A percentile compares a stretch with the other conserved stretches of the same genome.
Evolutionary conservation across 2,113 vertebrate species (phyloP).

Genomic region (Scalopus aquaticus): DNA sequence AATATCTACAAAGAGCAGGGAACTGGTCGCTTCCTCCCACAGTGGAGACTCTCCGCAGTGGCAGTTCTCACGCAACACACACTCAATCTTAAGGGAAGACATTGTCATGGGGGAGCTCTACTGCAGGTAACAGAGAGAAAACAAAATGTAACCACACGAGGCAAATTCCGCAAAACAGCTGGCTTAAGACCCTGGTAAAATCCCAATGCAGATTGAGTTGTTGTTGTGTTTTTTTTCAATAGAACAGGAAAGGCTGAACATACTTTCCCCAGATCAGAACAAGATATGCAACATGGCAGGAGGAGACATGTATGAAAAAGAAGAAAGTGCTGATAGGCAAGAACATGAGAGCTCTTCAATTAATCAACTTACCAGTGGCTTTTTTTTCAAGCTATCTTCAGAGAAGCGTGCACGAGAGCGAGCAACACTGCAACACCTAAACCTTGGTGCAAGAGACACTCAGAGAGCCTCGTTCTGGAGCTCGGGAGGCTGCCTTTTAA

Average conservation of each 20-base stretch:
- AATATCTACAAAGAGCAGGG: constrained; percentile 93
- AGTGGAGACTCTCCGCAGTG: constrained; percentile 91
- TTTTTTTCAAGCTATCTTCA: not conserved
- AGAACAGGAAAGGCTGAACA: not conserved
- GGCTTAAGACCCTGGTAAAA: not conserved
- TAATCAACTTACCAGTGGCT: constrained; percentile 42
- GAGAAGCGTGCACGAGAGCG: not conserved
- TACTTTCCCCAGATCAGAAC: not conserved
- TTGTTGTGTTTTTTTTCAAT: not conserved
- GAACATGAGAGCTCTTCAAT: not conserved
- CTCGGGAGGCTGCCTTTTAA: constrained; percentile 7
- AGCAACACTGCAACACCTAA: not conserved
- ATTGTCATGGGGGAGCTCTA: constrained; percentile 80
- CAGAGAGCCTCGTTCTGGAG: not conserved
- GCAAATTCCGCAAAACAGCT: not conserved
- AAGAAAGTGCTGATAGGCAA: not conserved
- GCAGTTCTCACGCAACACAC: constrained; percentile 81
- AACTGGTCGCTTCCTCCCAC: constrained; percentile 91
- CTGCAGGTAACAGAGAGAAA: constrained; percentile 5
- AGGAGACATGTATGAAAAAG: not conserved
- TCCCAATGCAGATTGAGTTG: not conserved
- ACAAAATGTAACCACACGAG: not conserved
- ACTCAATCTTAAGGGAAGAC: constrained; percentile 90
- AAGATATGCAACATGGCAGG: not conserved
- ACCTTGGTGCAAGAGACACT: not conserved